phyloP scores from a whole-genome alignment of 2,113 vertebrate species.

The Panthera uncia region DNA sequence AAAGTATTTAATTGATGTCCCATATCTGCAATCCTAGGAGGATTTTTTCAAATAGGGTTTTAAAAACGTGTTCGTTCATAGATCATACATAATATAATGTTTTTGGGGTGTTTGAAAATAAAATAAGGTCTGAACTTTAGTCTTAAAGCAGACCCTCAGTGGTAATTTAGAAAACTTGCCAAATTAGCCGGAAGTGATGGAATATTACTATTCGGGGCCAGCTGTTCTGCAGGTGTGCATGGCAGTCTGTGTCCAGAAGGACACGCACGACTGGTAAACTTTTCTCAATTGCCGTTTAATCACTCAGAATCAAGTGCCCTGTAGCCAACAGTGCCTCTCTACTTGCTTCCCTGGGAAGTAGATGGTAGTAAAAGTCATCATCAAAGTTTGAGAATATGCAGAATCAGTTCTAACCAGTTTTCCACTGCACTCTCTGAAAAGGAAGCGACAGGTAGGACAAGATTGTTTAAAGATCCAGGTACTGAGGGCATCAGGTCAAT shows the following conservation, averaged over 20 bases:
- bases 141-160: slow-evolving; percentile 3
- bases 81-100: not conserved
- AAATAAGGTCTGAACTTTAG: slow-evolving; percentile 29
- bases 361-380: not conserved
- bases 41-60: not conserved
- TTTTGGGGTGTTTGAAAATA: not conserved
- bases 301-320: slow-evolving; percentile 44
- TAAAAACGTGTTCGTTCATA: not conserved
- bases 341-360: slow-evolving; percentile 40
- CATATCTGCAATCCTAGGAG: not conserved
- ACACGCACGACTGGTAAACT: not conserved
- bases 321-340: slow-evolving; percentile 52
- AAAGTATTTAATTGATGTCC: not conserved
- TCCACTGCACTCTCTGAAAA: not conserved
- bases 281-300: not conserved
- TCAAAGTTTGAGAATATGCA: slow-evolving; percentile 32
- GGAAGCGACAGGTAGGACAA: not conserved
- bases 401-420: not conserved
- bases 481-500: not conserved
- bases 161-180: slow-evolving; percentile 1
- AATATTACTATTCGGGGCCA: not conserved
- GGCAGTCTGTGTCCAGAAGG: not conserved
- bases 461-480: not conserved
- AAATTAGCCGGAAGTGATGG: not conserved
- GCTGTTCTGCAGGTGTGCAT: not conserved